Evolutionary conservation across 2,113 vertebrate genomes (phyloP).

Genomic region (Peromyscus leucopus): DNA sequence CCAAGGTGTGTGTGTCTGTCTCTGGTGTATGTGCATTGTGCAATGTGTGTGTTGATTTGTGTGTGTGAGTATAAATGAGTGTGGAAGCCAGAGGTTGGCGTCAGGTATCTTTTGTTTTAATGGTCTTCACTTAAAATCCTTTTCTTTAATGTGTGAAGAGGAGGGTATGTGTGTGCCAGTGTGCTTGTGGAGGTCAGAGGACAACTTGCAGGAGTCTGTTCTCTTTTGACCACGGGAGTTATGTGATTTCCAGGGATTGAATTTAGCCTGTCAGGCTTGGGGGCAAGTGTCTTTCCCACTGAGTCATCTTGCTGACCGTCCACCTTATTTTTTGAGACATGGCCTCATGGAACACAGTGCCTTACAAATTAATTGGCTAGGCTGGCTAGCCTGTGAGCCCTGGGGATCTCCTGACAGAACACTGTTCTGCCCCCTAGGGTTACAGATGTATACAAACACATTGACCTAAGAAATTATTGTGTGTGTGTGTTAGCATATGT

Average conservation of each 20-base stretch:
- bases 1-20: neutral
- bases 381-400: neutral
- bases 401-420: neutral
- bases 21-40: neutral
- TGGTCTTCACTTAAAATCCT: neutral
- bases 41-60: neutral
- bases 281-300: neutral
- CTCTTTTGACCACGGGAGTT: neutral
- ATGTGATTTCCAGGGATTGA: neutral
- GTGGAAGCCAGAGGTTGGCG: neutral
- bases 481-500: neutral
- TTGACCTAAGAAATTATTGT: neutral
- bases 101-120: neutral
- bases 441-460: neutral
- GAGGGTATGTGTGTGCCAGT: neutral
- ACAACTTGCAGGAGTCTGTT: neutral
- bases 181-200: neutral
- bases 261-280: neutral
- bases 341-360: neutral
- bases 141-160: neutral
- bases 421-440: neutral
- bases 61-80: neutral
- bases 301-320: neutral
- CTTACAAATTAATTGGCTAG: neutral
- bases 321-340: neutral